These are phyloP conservation scores for Anser cygnoides DNA, from an alignment of 2,113 vertebrate species.

Conservation along the genomic window DNA sequence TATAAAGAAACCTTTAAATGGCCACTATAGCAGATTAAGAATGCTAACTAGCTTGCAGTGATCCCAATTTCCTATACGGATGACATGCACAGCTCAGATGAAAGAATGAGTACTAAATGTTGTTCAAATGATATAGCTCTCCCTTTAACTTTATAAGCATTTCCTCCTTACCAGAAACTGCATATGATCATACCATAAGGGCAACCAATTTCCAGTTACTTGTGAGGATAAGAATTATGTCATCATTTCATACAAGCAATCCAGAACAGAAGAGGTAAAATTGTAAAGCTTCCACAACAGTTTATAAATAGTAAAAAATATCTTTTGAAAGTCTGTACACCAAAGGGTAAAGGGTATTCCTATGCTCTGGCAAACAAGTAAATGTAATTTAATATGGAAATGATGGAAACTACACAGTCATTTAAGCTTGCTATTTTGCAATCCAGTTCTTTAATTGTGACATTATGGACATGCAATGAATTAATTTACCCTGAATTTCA, in stretches of 20 bases:
- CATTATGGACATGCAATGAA: not conserved
- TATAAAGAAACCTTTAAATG: not conserved
- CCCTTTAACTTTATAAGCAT: not conserved
- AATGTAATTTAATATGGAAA: not conserved
- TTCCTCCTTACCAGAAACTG: not conserved
- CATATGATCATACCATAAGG: not conserved
- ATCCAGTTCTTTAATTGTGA: not conserved
- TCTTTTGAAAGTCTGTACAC: not conserved
- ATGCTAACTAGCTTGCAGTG: not conserved
- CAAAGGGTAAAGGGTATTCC: not conserved
- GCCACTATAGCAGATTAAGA: not conserved
- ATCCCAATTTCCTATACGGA: not conserved
- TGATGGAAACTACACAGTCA: accelerated
- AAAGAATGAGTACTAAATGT: not conserved
- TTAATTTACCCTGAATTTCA: not conserved
- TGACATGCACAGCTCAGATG: not conserved
- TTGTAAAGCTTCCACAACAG: not conserved
- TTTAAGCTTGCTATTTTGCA: not conserved
- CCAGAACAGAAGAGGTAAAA: not conserved
- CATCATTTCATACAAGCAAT: not conserved
- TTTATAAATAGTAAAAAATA: not conserved
- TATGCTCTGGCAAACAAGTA: not conserved
- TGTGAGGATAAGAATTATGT: not conserved
- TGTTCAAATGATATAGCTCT: not conserved
- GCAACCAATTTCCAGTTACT: not conserved